Conservation (phyloP, 2,113 vertebrate genomes). For the Puntigrus tetrazona region DNA sequence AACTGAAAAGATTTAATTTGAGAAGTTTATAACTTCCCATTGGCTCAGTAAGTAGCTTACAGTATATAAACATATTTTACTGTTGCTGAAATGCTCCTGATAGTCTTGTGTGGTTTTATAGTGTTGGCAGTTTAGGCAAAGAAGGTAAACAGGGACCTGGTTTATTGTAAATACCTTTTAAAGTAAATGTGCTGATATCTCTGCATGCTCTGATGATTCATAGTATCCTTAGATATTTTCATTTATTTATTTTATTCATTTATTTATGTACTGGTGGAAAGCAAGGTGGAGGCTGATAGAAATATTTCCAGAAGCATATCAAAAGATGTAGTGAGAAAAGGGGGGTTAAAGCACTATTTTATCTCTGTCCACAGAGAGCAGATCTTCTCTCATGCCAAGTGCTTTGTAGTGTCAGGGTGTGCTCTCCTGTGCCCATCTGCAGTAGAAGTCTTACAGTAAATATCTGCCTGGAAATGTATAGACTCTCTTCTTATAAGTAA, state of each 20-base stretch:
- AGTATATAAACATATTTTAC: not conserved
- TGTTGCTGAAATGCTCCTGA: not conserved
- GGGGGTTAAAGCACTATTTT: slow-evolving; percentile 4
- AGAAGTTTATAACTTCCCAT: not conserved
- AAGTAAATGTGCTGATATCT: not conserved
- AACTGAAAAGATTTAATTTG: not conserved
- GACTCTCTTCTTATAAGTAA: not conserved
- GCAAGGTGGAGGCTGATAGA: not conserved
- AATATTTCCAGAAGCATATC: slow-evolving; percentile 23
- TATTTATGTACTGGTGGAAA: slow-evolving; percentile 29
- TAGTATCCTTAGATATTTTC: slow-evolving; percentile 16
- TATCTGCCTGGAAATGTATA: not conserved
- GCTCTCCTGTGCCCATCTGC: not conserved
- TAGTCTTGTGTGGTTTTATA: not conserved
- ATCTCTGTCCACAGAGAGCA: slow-evolving; percentile 34
- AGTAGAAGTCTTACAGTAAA: not conserved
- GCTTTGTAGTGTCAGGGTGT: not conserved
- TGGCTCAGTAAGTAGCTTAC: not conserved
- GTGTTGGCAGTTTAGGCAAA: not conserved
- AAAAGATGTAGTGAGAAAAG: slow-evolving; percentile 3
- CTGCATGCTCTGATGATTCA: not conserved
- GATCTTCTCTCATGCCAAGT: slow-evolving; percentile 8
- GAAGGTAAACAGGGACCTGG: not conserved
- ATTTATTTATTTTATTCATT: slow-evolving; percentile 22
- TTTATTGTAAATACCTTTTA: not conserved